Evolutionary conservation across 2,888 invertebrate species (phyloP).

Genomic region (Drosophila siamana): DNA sequence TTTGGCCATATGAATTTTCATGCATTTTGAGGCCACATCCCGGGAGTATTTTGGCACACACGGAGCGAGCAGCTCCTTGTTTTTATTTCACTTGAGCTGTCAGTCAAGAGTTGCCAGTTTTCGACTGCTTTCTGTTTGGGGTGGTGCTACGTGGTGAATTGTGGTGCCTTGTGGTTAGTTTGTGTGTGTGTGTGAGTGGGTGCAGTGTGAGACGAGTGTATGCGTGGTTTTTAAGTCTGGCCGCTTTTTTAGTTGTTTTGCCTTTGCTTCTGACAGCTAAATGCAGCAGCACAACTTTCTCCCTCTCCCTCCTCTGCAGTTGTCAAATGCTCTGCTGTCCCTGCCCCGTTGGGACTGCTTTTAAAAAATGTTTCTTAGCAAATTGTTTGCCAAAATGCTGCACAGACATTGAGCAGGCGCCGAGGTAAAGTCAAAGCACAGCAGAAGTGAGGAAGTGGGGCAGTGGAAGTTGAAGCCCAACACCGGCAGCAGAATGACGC

Average conservation of each 20-base stretch:
- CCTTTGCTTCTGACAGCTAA: slow-evolving; percentile 76
- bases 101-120: slow-evolving; percentile 48
- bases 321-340: slow-evolving; percentile 60
- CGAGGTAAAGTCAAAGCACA: slow-evolving; percentile 24
- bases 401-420: slow-evolving; percentile 47
- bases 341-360: slow-evolving; percentile 46
- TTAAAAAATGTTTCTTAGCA: slow-evolving; percentile 76
- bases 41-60: slow-evolving; percentile 77
- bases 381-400: slow-evolving; percentile 79
- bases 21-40: slow-evolving; percentile 72
- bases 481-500: slow-evolving; percentile 63
- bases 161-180: neutral
- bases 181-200: slow-evolving; percentile 40
- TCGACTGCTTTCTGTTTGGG: neutral
- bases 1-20: slow-evolving; percentile 69
- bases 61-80: slow-evolving; percentile 39
- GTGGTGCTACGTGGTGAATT: neutral
- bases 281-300: slow-evolving; percentile 64
- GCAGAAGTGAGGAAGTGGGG: no score
- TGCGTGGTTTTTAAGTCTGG: slow-evolving; percentile 48
- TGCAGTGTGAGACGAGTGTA: slow-evolving; percentile 20
- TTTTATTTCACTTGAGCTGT: slow-evolving; percentile 67
- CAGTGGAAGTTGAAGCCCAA: slow-evolving; percentile 32
- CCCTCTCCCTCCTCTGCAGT: slow-evolving; percentile 53
- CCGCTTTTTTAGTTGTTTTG: slow-evolving; percentile 48